phyloP scores from a whole-genome alignment of 1,140 invertebrate species.

The Penaeus japonicus region DNA sequence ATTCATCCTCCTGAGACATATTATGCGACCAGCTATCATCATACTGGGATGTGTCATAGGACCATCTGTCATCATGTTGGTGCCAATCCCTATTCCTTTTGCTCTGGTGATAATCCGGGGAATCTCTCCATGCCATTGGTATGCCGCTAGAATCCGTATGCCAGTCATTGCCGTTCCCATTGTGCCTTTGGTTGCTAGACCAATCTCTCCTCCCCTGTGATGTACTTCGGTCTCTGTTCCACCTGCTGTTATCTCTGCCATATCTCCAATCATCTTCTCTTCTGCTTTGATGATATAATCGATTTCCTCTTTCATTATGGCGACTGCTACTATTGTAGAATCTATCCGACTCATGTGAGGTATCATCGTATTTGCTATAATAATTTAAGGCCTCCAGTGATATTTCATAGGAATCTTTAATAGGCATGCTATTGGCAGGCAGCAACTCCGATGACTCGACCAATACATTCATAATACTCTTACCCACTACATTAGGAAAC shows the following conservation, averaged over 20 bases:
- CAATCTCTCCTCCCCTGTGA: not conserved
- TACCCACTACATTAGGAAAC: conserved; percentile 16
- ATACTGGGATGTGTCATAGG: not conserved
- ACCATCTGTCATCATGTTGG: not conserved
- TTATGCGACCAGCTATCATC: not conserved
- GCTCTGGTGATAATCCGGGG: too few relatives aligned
- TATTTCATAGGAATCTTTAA: conserved; percentile 28
- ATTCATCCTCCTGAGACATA: not conserved
- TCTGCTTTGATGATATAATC: not conserved
- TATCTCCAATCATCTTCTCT: not conserved
- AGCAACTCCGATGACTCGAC: conserved; percentile 22
- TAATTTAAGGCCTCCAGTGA: conserved; percentile 20
- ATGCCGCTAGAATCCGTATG: not conserved
- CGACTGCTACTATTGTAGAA: not conserved
- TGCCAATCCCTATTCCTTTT: not conserved
- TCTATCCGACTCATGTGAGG: not conserved
- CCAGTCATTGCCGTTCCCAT: not conserved
- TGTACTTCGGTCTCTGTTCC: not conserved
- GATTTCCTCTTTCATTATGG: not conserved
- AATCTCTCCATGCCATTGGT: too few relatives aligned
- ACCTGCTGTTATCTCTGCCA: not conserved
- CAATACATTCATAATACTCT: not conserved
- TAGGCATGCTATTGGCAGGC: conserved; percentile 3
- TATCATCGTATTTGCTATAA: conserved; percentile 27
- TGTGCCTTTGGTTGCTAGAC: not conserved